These are phyloP conservation scores for Masticophis lateralis DNA, from an alignment of 2,797 vertebrate species.

Conservation along the genomic window DNA sequence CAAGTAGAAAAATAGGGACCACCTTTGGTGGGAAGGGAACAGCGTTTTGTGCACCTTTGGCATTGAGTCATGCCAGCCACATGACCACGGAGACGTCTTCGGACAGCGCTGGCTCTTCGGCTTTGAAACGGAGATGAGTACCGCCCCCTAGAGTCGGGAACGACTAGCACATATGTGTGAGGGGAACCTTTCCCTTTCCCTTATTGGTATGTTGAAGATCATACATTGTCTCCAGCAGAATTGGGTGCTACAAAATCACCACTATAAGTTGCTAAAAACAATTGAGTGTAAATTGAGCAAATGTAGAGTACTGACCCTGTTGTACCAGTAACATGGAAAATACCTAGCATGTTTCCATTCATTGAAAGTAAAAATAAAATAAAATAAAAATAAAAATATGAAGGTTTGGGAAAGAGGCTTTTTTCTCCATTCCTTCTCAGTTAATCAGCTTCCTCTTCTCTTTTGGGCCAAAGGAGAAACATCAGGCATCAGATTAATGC, in stretches of 20 bases:
- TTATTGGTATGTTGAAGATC: neutral
- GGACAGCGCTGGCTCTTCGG: no score
- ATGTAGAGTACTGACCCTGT: neutral
- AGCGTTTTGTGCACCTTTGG: no score
- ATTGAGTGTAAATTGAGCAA: neutral
- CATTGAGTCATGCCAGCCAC: no score
- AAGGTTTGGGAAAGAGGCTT: neutral
- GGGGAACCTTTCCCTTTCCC: no score
- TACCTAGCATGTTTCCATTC: neutral
- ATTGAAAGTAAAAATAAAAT: neutral
- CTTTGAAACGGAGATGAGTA: no score
- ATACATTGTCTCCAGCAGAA: neutral
- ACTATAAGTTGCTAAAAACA: neutral
- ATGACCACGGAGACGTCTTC: no score
- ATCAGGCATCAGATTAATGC: neutral
- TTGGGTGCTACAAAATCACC: neutral
- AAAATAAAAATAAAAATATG: neutral
- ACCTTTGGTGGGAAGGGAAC: no score
- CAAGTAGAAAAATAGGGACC: no score
- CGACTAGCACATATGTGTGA: no score
- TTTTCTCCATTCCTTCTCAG: slow-evolving; percentile 2
- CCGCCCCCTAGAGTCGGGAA: no score
- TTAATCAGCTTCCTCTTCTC: neutral
- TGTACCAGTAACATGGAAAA: neutral
- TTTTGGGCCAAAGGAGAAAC: slow-evolving; percentile 1